These are phyloP conservation scores for Rhynchopsitta pachyrhyncha DNA, from an alignment of 2,113 vertebrate species.

Conservation along the genomic window DNA sequence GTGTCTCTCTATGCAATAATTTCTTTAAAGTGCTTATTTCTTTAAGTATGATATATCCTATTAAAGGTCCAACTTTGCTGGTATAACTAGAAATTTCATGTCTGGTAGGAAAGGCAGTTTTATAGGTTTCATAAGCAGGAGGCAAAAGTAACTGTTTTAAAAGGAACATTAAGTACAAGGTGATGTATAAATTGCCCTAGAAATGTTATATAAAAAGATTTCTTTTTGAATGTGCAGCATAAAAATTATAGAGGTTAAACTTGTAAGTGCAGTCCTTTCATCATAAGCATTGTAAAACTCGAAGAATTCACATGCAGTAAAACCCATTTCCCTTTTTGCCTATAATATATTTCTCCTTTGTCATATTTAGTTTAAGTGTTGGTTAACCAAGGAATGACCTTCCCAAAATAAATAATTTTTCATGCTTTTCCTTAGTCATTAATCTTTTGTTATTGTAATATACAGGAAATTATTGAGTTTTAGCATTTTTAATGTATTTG, in stretches of 20 bases:
- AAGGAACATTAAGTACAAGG: conserved; percentile 34
- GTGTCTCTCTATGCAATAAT: neutral
- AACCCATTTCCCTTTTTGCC: conserved; percentile 20
- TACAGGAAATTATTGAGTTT: conserved; percentile 15
- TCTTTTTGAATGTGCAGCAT: neutral
- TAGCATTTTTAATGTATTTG: conserved; percentile 39
- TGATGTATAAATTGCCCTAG: conserved; percentile 35
- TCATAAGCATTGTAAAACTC: conserved; percentile 32
- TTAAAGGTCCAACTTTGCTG: neutral
- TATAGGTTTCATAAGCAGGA: neutral
- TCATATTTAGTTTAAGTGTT: conserved; percentile 10
- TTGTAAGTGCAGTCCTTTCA: conserved; percentile 25
- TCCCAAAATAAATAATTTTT: conserved; percentile 50
- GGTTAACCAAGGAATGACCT: conserved; percentile 14
- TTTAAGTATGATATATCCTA: neutral
- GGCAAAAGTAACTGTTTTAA: conserved; percentile 40
- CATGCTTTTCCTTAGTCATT: conserved; percentile 23
- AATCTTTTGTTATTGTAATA: conserved; percentile 15
- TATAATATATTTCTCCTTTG: conserved; percentile 40
- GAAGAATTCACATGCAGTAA: conserved; percentile 36
- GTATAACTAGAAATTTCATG: conserved; percentile 3
- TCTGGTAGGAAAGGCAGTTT: neutral
- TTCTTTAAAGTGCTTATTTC: neutral
- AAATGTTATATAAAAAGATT: conserved; percentile 40
- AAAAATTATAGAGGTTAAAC: conserved; percentile 48